phyloP scores from a whole-genome alignment of 2,797 vertebrate species.

The Gallirallus australis region DNA sequence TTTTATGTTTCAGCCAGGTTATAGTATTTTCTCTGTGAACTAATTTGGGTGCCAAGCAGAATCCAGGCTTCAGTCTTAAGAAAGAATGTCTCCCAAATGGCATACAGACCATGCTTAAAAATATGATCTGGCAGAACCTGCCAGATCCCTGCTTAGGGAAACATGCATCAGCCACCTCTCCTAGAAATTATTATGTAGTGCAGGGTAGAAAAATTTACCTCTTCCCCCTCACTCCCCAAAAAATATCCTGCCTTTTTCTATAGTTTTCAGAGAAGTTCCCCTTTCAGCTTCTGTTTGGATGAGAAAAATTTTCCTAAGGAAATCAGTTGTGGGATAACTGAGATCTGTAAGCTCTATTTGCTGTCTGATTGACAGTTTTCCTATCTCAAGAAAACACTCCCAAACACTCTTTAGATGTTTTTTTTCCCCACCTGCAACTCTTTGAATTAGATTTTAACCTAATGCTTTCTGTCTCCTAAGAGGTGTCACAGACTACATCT shows the following conservation, averaged over 20 bases:
- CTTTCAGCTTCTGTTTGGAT: background rate
- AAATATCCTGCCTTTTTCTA: background rate
- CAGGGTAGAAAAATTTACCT: background rate
- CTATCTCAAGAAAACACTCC: background rate
- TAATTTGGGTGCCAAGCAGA: background rate
- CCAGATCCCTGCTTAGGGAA: background rate
- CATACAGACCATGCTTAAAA: background rate
- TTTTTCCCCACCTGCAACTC: too few relatives aligned
- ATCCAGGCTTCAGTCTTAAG: background rate
- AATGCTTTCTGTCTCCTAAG: background rate
- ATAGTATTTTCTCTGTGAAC: background rate
- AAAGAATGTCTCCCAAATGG: background rate
- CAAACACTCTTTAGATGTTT: background rate
- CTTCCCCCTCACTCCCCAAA: too few relatives aligned
- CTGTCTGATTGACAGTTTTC: background rate
- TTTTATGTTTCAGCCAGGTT: background rate
- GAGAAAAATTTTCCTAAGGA: background rate
- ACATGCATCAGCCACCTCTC: background rate
- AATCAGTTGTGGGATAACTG: background rate
- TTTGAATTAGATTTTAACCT: background rate
- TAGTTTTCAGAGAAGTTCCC: background rate
- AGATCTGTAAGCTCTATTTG: background rate
- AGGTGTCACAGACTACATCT: background rate
- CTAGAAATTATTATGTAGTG: background rate
- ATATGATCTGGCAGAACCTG: background rate